Conservation (phyloP, 2,113 vertebrate genomes). For the Cyanocitta stelleri region DNA sequence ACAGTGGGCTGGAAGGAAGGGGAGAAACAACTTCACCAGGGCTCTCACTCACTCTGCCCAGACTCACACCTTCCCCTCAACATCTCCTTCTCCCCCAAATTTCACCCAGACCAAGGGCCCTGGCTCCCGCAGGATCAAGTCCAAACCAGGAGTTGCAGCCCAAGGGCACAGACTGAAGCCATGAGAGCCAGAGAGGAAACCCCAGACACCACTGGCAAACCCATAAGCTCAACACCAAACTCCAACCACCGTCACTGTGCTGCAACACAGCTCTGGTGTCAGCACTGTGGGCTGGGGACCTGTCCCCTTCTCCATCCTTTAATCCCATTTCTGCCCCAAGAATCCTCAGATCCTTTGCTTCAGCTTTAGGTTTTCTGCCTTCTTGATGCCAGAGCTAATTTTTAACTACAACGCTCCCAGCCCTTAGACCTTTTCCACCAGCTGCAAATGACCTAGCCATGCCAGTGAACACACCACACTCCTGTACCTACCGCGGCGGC, state of each 20-base stretch:
- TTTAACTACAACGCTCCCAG: not conserved
- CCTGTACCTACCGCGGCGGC: not conserved
- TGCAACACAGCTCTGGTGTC: rapidly evolving
- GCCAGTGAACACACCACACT: rapidly evolving
- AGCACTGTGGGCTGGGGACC: not conserved
- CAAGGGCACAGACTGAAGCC: rapidly evolving
- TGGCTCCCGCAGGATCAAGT: not conserved
- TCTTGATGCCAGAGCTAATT: not conserved
- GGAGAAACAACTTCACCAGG: not conserved
- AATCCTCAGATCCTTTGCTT: not conserved
- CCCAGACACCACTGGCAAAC: not conserved
- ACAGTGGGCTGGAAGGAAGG: not conserved
- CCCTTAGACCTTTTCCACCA: not conserved
- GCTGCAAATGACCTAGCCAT: rapidly evolving
- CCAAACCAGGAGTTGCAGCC: not conserved
- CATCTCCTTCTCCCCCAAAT: not conserved
- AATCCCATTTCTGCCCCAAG: not conserved
- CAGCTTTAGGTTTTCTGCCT: not conserved
- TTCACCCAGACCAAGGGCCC: not conserved
- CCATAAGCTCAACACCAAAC: not conserved
- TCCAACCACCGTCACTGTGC: rapidly evolving
- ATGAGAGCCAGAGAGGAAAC: not conserved
- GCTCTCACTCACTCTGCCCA: rapidly evolving
- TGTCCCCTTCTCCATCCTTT: not conserved
- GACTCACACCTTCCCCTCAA: not conserved